Percentiles rank a stretch among this genome's conserved stretches.
Conservation (phyloP, 2,113 vertebrate genomes). For the Hemiscyllium ocellatum region DNA sequence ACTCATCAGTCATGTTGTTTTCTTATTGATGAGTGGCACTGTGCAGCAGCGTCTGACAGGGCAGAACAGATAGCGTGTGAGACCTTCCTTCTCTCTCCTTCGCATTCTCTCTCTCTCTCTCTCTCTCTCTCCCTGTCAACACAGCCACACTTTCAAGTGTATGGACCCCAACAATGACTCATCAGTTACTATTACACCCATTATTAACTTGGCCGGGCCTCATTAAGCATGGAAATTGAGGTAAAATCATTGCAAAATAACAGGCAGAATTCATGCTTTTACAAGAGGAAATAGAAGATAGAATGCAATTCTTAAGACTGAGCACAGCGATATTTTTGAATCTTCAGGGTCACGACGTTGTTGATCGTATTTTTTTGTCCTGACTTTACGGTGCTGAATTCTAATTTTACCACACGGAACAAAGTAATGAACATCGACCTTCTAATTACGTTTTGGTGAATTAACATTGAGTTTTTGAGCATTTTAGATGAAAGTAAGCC, state of each 20-base stretch:
- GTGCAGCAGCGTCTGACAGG: slow-evolving; percentile 67
- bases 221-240: slow-evolving; percentile 73
- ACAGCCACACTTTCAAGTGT: slow-evolving; percentile 47
- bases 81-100: slow-evolving; percentile 50
- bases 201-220: slow-evolving; percentile 78
- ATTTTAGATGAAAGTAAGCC: background rate
- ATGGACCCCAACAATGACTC: slow-evolving; percentile 66
- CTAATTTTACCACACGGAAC: slow-evolving; percentile 20
- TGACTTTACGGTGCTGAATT: slow-evolving; percentile 41
- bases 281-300: slow-evolving; percentile 42
- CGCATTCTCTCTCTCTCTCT: background rate
- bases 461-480: background rate
- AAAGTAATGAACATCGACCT: background rate
- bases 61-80: slow-evolving; percentile 69
- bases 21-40: slow-evolving; percentile 77
- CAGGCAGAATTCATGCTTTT: slow-evolving; percentile 45
- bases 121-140: slow-evolving; percentile 39
- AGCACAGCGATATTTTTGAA: slow-evolving; percentile 54
- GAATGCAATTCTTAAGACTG: slow-evolving; percentile 55
- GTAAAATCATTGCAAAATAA: slow-evolving; percentile 54
- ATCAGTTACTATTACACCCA: slow-evolving; percentile 72
- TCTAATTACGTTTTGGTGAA: background rate
- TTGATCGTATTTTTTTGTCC: slow-evolving; percentile 56
- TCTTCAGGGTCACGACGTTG: slow-evolving; percentile 51
- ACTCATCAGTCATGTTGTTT: slow-evolving; percentile 72